These are phyloP conservation scores for Jordanella pulchra DNA, from an alignment of 2,797 vertebrate species.

Conservation along the genomic window DNA sequence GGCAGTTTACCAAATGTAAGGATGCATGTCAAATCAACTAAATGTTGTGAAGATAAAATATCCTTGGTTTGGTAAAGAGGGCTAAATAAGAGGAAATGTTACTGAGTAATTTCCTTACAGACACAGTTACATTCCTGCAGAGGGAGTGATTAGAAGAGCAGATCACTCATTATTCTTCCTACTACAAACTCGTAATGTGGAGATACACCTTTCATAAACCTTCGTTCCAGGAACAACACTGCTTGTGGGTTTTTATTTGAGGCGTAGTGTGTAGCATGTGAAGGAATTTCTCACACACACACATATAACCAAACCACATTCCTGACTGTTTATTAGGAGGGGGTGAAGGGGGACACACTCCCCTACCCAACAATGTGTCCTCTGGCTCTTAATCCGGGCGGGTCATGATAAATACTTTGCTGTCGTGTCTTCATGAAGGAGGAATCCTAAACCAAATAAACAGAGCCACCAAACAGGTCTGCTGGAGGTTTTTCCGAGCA, in stretches of 20 bases:
- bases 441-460: conserved; percentile 46
- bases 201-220: not conserved
- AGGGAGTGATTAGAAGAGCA: conserved; percentile 4
- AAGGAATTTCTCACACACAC: conserved; percentile 20
- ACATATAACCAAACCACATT: conserved; percentile 38
- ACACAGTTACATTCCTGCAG: not conserved
- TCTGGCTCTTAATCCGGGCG: conserved; percentile 36
- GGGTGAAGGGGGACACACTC: not conserved
- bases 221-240: not conserved
- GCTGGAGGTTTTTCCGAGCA: not conserved
- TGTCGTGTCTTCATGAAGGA: conserved; percentile 23
- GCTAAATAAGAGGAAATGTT: not conserved
- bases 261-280: not conserved
- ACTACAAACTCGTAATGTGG: conserved; percentile 13
- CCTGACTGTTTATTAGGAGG: conserved; percentile 21
- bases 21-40: too few relatives aligned
- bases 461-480: conserved; percentile 33
- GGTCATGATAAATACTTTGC: conserved; percentile 58
- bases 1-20: too few relatives aligned
- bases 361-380: conserved; percentile 3
- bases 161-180: not conserved
- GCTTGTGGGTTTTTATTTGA: not conserved
- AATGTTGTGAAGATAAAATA: not conserved
- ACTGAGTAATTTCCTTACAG: not conserved
- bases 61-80: not conserved